These are phyloP conservation scores for Antennarius maculatus DNA, from an alignment of 2,797 vertebrate species.

Conservation along the genomic window DNA sequence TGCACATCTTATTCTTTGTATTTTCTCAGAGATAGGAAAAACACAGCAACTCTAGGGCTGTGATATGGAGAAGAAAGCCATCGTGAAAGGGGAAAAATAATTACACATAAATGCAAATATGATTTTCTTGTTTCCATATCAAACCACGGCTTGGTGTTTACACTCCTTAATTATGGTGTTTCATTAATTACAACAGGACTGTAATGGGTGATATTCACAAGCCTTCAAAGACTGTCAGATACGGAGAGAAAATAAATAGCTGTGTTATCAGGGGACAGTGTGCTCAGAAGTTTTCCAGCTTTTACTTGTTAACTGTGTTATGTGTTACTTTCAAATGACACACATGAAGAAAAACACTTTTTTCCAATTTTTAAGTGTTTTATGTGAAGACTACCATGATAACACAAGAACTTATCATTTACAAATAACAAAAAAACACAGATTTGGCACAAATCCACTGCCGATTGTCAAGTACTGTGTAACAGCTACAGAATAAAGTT, in stretches of 20 bases:
- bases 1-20: slow-evolving; percentile 45
- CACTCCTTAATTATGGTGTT: slow-evolving; percentile 64
- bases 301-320: slow-evolving; percentile 34
- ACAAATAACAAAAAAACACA: no score
- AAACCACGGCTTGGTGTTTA: slow-evolving; percentile 66
- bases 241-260: slow-evolving; percentile 41
- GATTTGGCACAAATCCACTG: no score
- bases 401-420: no score
- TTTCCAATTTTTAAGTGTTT: neutral
- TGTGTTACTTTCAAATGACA: slow-evolving; percentile 20
- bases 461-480: neutral
- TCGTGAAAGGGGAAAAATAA: slow-evolving; percentile 41
- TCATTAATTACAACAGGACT: slow-evolving; percentile 69
- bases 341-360: neutral
- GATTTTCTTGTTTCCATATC: slow-evolving; percentile 70
- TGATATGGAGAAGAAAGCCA: slow-evolving; percentile 46
- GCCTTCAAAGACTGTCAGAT: slow-evolving; percentile 58
- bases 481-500: slow-evolving; percentile 15
- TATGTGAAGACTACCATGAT: no score
- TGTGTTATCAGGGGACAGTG: slow-evolving; percentile 32
- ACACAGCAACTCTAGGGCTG: slow-evolving; percentile 18
- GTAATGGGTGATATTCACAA: slow-evolving; percentile 68
- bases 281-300: slow-evolving; percentile 37
- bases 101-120: slow-evolving; percentile 71
- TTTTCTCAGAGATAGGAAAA: slow-evolving; percentile 36